Evolutionary conservation across 2,888 invertebrate genomes (phyloP).

Genomic region (Phengaris arion): DNA sequence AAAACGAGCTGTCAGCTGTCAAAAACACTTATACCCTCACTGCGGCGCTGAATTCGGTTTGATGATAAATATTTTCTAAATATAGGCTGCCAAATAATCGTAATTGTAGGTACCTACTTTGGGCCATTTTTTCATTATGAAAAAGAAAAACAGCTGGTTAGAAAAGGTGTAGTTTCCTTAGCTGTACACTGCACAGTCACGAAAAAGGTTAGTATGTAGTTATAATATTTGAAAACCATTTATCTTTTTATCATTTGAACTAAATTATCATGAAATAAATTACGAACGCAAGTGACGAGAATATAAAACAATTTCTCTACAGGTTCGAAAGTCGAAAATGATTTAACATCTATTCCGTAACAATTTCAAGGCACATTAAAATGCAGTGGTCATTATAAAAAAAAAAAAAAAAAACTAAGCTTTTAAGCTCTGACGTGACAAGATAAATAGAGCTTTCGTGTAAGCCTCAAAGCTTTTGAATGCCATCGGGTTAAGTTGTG

Average conservation of each 20-base stretch:
- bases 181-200: too few species aligned
- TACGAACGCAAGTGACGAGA: not conserved
- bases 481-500: constrained; percentile 1
- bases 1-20: constrained; percentile 11
- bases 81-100: too few species aligned
- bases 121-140: too few species aligned
- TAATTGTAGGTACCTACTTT: too few species aligned
- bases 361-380: constrained; percentile 28
- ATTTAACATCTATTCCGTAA: constrained; percentile 24
- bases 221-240: not conserved
- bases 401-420: constrained; percentile 29
- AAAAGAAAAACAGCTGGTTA: too few species aligned
- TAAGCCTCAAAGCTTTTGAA: constrained; percentile 29
- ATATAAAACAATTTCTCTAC: not conserved
- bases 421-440: constrained; percentile 31
- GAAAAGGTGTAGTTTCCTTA: too few species aligned
- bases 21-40: constrained; percentile 6
- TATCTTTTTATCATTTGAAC: not conserved
- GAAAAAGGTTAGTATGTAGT: too few species aligned
- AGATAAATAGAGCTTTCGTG: constrained; percentile 33
- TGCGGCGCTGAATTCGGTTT: not conserved
- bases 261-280: not conserved
- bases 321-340: constrained; percentile 4
- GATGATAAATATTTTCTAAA: not conserved
- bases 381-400: constrained; percentile 25